Base-by-base conservation (phyloP, 2,888 invertebrate genomes). In the Polydesmus complanatus region DNA sequence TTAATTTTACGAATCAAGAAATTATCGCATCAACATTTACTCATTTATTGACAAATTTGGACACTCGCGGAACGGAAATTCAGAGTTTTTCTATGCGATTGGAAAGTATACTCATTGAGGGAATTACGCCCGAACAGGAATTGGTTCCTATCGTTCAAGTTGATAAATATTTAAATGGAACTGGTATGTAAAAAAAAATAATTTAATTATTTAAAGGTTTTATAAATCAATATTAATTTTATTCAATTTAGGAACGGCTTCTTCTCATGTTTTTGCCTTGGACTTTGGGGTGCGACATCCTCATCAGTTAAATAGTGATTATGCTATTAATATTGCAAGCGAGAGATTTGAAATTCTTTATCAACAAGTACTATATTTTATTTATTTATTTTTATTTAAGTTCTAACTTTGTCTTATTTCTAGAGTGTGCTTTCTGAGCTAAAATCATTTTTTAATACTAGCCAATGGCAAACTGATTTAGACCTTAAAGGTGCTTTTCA, bases 271-370 rank as follows among this genome's bases (percentile, higher is more conserved):
- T 62, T 78, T 89, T 63, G 82, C 85, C 0, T 70, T 86, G 27
- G 87, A 88, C 70, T 78, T 86, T 65, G 87, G 88, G 71, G 37
- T 14, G 3, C 82, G 81, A 70, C 82, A 84, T 69, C 84, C 85
- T 0, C 71, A 78, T 5, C 80, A 79, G 65, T 78, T 79, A 3
- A 81, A 82, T 62, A 83, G 83, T 25, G 83, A 84, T 68, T 83
- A 83, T 68, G 83, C 83, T 14, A 71, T 88, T 1, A 80, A 79
- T 60, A 77, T 84, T 58, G 77, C 80, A 61, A 74, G 88, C 70
- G 86, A 88, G 70, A 83, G 87, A 0, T 77, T 88, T 22, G 88
- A 88, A 74, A 74, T 86, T 54, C 79, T 84, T 18, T 88, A 88
- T 73, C 81, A 88, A 69, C 84, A 86, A 80, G 88, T 87, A 72